Evolutionary conservation across 2,797 vertebrate genomes (phyloP), one percentile per base, ranked within the genome.

Genomic region (Eidolon dupreanum): DNA sequence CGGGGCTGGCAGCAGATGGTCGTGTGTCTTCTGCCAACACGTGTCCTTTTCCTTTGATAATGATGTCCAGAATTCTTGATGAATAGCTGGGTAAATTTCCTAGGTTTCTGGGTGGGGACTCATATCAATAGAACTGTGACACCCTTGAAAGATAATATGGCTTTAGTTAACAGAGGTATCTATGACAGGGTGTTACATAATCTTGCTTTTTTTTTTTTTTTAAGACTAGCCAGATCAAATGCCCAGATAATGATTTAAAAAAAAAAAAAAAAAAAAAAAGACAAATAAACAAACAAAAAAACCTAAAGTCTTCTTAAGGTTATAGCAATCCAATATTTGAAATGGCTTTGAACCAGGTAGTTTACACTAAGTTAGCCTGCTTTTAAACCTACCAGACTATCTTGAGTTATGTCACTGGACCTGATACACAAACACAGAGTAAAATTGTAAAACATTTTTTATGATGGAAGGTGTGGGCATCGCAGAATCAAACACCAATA

Each of bases 21-120:
- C 19, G 38, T 70, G 31, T 63, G 53, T 88, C 87, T 41, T 90
- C 87, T 94, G 92, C 77, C 93, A 96, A 95, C 22, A 55, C 0
- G 26, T 59, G 66, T 92, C 71, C 90, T 78, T 92, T 92, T 93
- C 66, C 92, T 93, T 96, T 90, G 83, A 93, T 97, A 96, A 85
- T 49, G 71, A 65, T 93, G 59, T 89, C 38, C 88, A 96, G 93
- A 94, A 90, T 90, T 93, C 84, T 92, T 85, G 85, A 93, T 97
- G 83, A 96, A 90, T 68, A 79, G 49, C 88, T 97, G 90, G 66
- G 75, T 93, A 88, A 88, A 95, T 94, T 87, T 92, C 71, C 53
- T 84, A 59, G 41, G 65, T 94, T 96, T 96, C 95, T 94, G 71
- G 75, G 75, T 96, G 66, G 71, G 2, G 71, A 95, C n/a, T 95